Conservation (phyloP, 1,140 invertebrate genomes). For the Whitmania pigra region DNA sequence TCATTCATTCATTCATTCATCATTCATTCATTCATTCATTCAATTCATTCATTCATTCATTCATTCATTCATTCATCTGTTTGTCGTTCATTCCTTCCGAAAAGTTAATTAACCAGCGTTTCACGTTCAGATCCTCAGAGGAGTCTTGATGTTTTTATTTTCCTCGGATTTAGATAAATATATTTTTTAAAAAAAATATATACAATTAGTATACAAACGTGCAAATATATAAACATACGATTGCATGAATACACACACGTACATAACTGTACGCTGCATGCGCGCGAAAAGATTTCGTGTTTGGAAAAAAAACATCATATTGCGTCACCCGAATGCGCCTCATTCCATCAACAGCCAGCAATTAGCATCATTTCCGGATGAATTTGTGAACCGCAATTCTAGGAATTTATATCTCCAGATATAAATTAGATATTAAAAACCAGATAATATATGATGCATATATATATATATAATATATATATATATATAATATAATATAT, state of each 20-base stretch:
- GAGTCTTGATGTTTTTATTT: background rate
- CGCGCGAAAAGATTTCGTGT: no score
- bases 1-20: slow-evolving; percentile 13
- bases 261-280: background rate
- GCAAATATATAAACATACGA: background rate
- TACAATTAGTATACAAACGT: background rate
- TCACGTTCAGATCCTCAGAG: background rate
- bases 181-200: background rate
- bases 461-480: no score
- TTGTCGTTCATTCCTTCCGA: background rate
- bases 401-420: background rate
- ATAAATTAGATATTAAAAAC: background rate
- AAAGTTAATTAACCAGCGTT: background rate
- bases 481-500: no score
- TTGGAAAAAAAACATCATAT: background rate
- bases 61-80: background rate
- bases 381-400: background rate
- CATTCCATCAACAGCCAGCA: background rate
- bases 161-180: background rate
- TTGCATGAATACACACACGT: background rate
- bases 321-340: background rate
- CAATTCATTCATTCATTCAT: background rate
- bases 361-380: background rate
- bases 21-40: background rate
- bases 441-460: no score